Evolutionary conservation across 1,140 invertebrate genomes (phyloP).

Genomic region (Druon quercuslanigerum): DNA sequence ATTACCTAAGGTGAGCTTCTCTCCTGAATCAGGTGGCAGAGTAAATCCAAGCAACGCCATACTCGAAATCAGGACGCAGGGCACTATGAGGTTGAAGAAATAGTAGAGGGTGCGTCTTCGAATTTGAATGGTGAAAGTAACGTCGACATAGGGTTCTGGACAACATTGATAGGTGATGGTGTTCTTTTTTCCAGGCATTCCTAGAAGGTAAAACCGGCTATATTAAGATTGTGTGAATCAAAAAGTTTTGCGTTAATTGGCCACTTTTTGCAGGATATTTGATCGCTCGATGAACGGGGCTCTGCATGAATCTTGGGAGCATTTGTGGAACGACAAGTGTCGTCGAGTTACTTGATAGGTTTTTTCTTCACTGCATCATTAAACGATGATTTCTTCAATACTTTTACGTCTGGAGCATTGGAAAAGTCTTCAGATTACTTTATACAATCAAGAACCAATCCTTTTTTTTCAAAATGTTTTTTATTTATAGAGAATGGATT

Average conservation of each 20-base stretch:
- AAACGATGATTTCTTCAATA: constrained; percentile 15
- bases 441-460: constrained; percentile 16
- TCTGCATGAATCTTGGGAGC: background rate
- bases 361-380: constrained; percentile 16
- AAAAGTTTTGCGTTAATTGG: background rate
- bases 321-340: constrained; percentile 15
- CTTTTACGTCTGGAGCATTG: constrained; percentile 17
- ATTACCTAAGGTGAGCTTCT: constrained; percentile 97
- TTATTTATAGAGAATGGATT: background rate
- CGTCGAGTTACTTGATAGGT: constrained; percentile 11
- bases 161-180: constrained; percentile 89
- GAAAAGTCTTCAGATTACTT: background rate
- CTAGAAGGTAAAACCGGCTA: constrained; percentile 72
- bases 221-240: background rate
- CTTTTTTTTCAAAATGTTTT: background rate
- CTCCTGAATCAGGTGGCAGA: constrained; percentile 97
- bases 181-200: constrained; percentile 91
- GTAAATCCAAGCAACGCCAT: constrained; percentile 99
- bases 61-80: constrained; percentile 98
- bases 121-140: constrained; percentile 98
- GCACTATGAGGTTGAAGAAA: constrained; percentile 99
- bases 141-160: constrained; percentile 96
- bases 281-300: constrained; percentile 19
- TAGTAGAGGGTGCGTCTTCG: constrained; percentile 97
- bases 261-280: background rate